Conservation (phyloP, 2,113 vertebrate species). For the Scomber colias region DNA sequence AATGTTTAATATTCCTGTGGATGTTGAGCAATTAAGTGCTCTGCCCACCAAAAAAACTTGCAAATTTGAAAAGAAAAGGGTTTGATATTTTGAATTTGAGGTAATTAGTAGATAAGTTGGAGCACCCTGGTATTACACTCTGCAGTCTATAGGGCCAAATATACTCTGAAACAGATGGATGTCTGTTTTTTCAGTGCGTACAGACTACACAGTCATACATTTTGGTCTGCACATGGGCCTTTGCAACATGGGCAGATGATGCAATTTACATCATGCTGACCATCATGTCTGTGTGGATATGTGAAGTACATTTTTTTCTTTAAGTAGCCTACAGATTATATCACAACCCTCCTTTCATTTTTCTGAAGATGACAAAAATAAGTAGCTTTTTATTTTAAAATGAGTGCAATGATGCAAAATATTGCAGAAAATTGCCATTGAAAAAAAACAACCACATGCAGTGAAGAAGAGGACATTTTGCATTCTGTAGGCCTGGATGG, state of each 20-base stretch:
- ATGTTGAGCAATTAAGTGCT: not conserved
- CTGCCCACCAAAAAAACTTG: not conserved
- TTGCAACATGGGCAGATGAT: not conserved
- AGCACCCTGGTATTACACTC: not conserved
- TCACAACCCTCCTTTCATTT: too few species aligned
- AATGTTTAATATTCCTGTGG: too few species aligned
- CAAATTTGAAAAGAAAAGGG: not conserved
- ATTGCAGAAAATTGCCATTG: not conserved
- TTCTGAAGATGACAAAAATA: not conserved
- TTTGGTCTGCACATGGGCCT: not conserved
- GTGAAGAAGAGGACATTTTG: not conserved
- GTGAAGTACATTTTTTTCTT: not conserved
- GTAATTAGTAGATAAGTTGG: not conserved
- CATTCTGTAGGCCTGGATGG: not conserved
- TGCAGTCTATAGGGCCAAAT: not conserved
- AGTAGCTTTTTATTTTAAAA: not conserved
- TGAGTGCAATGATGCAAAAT: not conserved
- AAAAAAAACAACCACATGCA: not conserved
- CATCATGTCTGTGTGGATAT: too few species aligned
- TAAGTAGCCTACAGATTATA: not conserved
- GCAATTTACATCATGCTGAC: not conserved
- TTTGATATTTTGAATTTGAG: not conserved
- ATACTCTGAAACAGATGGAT: conserved; percentile 17
- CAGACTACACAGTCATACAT: not conserved
- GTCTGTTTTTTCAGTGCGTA: not conserved